Evolutionary conservation across 1,140 invertebrate genomes (phyloP).

Genomic region (Hormaphis cornu): DNA sequence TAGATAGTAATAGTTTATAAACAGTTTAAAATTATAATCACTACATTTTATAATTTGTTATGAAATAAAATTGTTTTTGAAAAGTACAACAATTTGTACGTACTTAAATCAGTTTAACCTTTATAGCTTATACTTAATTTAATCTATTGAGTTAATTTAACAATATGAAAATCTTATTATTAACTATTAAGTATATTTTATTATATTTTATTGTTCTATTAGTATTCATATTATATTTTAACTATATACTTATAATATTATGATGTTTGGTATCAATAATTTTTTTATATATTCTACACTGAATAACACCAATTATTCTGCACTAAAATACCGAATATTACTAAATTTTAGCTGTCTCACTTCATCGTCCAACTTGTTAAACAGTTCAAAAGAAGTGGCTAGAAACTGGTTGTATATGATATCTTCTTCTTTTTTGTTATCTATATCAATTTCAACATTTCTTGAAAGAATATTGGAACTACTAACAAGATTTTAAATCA

Average conservation of each 20-base stretch:
- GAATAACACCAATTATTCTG: too few relatives aligned
- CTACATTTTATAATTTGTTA: background rate
- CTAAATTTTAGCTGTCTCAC: background rate
- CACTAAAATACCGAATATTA: too few relatives aligned
- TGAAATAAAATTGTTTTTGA: background rate
- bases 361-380: background rate
- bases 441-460: background rate
- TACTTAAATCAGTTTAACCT: too few relatives aligned
- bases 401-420: background rate
- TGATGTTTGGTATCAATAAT: too few relatives aligned
- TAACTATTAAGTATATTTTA: background rate
- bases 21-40: background rate
- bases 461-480: background rate
- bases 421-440: background rate
- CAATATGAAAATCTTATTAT: background rate
- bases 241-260: too few relatives aligned
- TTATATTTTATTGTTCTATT: background rate
- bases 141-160: background rate
- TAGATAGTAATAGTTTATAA: background rate
- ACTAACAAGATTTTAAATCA: background rate
- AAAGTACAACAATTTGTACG: too few relatives aligned
- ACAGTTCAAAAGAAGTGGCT: background rate
- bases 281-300: too few relatives aligned
- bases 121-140: background rate
- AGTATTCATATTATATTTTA: too few relatives aligned